Evolutionary conservation across 2,797 vertebrate species (phyloP), one percentile per base, ranked within the genome.

Genomic region (Xiphorhynchus erythropygius): DNA sequence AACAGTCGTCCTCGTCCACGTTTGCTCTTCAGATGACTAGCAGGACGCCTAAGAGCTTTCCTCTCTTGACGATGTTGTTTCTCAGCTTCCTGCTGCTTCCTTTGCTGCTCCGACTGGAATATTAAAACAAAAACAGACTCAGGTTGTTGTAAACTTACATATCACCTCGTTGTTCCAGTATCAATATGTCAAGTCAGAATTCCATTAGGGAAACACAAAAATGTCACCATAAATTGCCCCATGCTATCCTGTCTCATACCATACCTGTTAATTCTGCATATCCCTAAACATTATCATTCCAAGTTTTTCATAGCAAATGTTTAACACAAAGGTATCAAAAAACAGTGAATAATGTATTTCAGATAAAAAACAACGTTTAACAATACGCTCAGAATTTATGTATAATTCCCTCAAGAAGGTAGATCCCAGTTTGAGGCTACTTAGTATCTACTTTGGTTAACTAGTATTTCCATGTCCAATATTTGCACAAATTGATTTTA

Each of bases 11-110:
- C 96, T 47, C 98, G 94, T 70, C 95, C 75, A 84, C 60, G 78
- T 70, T 93, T 97, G 46, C 97, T 98, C 97, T 92, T 98, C 62
- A 99, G 98, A 84, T 99, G 99, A 84, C 97, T 98, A 0, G 99
- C 99, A 0, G 99, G 97, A 24, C 99, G 98, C 18, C 99, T 97
- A 79, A 99, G 98, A 74, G 98, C 98, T 94, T 96, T 99, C 95
- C 99, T 98, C 96, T 99, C 99, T 71, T 98, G 97, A 24, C 98
- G 98, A 97, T 99, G 99, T 5, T 93, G 98, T 32, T 96, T 97
- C 96, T 99, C 99, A 1, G 99, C 99, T 96, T 98, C 98, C 85
- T 99, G 99, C 87, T 99, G 99, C 94, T 97, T 97, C 97, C 95
- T 98, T 86, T 99, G 99, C 94, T 99, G 98, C 91, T 98, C 98